Conservation (phyloP, 2,797 vertebrate genomes). For the Leptodactylus fallax region DNA sequence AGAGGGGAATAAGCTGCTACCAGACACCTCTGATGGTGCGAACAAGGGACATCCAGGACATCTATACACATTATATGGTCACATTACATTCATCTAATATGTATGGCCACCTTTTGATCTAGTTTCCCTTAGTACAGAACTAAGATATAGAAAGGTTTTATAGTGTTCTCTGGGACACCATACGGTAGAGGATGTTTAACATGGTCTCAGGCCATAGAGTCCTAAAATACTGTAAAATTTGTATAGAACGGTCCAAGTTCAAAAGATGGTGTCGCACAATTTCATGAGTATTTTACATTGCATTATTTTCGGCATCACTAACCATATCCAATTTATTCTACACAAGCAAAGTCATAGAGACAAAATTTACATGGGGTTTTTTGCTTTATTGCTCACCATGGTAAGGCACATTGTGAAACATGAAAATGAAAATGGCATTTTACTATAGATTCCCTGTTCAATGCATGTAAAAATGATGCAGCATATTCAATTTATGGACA, state of each 20-base stretch:
- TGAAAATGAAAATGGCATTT: slow-evolving; percentile 26
- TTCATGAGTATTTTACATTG: not conserved
- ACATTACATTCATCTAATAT: no score
- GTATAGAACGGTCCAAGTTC: no score
- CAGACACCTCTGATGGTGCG: no score
- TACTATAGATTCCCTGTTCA: not conserved
- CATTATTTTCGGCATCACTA: not conserved
- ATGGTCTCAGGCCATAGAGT: not conserved
- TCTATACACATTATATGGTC: no score
- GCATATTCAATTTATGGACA: not conserved
- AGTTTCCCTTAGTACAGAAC: not conserved
- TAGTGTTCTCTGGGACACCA: not conserved
- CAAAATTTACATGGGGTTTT: slow-evolving; percentile 14
- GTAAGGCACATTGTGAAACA: slow-evolving; percentile 38
- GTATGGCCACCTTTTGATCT: no score
- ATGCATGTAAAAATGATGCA: slow-evolving; percentile 26
- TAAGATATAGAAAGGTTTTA: not conserved
- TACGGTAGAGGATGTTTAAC: not conserved
- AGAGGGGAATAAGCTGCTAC: no score
- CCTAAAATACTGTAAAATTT: no score
- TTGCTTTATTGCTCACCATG: slow-evolving; percentile 56
- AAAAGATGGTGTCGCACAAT: no score
- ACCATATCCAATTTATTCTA: no score
- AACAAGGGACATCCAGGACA: no score
- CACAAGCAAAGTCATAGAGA: not conserved